Base-by-base conservation (phyloP, 2,113 vertebrate genomes). In the Trochalopteron elliotii region DNA sequence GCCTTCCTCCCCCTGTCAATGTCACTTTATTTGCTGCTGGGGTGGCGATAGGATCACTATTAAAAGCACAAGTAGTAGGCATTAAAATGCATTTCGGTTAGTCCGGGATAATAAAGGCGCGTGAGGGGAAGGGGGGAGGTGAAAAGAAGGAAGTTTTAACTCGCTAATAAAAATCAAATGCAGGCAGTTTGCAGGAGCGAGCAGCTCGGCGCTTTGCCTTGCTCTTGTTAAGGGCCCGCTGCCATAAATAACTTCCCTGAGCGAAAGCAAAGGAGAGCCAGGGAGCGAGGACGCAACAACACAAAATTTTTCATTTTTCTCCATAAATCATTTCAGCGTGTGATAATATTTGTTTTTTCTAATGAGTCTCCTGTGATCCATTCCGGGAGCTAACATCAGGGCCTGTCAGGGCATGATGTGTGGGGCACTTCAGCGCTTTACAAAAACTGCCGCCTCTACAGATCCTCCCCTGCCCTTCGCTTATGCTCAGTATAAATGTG, bases 321-420 rank as follows among this genome's bases (percentile, higher is more conserved):
- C 98, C 98, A 98, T 99, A 99, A 99, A 99, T 99, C 98, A 99
- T 98, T 98, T 98, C 98, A 98, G 97, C 97, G 96, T 98, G 98
- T 98, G 98, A 99, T 99, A 99, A 99, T 99, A 99, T 99, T 99
- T 99, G 98, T 98, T 98, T 98, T 98, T 98, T 98, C 98, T 98
- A 98, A 99, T 98, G 98, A 99, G 98, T 98, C 98, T 98, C 98
- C 95, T 98, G 98, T 98, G 98, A 98, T 98, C 98, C 98, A 98
- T 98, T 98, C 97, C 92, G 91, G 98, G 97, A 98, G 98, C 98
- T 98, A 98, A 98, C 98, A 98, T 98, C 98, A 98, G 98, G 98
- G 97, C 97, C 98, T 98, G 98, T 98, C 98, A 98, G 97, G 95
- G 96, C 91, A 95, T 98, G 98, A 98, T 98, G 98, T 98, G 98